Conservation (phyloP, 2,113 vertebrate species). For the Cromileptes altivelis region DNA sequence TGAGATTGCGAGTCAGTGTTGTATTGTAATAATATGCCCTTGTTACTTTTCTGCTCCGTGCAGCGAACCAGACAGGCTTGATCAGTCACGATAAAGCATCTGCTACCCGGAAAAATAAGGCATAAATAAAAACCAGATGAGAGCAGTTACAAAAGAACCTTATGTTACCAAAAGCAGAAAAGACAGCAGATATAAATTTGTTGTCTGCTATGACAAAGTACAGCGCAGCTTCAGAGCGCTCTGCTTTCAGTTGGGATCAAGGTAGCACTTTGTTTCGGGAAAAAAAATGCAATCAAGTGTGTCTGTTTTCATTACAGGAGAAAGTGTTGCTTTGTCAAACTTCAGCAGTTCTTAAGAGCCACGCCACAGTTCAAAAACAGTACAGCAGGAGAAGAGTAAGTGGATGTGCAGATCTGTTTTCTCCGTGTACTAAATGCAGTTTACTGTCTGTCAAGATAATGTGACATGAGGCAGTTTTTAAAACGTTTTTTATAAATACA, state of each 20-base stretch:
- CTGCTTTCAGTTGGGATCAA: constrained; percentile 28
- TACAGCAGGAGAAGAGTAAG: background rate
- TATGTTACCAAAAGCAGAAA: background rate
- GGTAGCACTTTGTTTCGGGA: constrained; percentile 31
- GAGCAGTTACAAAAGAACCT: constrained; percentile 3
- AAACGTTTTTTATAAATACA: background rate
- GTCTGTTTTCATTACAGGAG: constrained; percentile 25
- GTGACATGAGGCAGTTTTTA: background rate
- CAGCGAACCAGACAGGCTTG: background rate
- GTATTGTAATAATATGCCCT: background rate
- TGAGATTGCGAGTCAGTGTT: background rate
- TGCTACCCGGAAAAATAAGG: constrained; percentile 15
- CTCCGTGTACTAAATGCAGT: background rate
- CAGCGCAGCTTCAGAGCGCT: constrained; percentile 9
- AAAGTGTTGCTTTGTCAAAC: constrained; percentile 38
- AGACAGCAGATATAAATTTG: constrained; percentile 24
- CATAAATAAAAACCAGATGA: constrained; percentile 14
- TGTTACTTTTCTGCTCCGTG: background rate
- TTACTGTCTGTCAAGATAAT: background rate
- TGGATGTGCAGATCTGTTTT: background rate
- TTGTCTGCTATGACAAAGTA: constrained; percentile 28
- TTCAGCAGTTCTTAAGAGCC: constrained; percentile 18
- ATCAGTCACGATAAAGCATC: background rate
- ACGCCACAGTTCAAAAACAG: background rate
- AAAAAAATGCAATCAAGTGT: constrained; percentile 31